Evolutionary conservation across 1,140 invertebrate species (phyloP), one percentile per base, ranked within the genome.

Genomic region (Hylaeus volcanicus): DNA sequence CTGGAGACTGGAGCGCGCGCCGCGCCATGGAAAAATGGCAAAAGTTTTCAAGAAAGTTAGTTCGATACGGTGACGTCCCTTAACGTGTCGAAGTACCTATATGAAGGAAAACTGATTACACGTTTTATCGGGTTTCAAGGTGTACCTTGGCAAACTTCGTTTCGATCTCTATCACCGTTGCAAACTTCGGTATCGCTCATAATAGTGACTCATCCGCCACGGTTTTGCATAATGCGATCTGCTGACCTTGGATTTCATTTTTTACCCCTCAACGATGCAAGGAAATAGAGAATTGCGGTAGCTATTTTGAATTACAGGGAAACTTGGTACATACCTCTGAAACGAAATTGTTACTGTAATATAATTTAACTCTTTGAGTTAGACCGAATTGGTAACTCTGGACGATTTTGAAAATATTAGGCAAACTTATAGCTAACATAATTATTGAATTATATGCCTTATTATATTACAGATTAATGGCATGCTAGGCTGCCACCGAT

Each of bases 91-190:
- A 61, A 55, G 58, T 69, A 37, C 53, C 68, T 71, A 45, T 74
- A 61, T 39, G 69, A 66, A 48, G 68, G 70, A 73, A 82, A 82
- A 82, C 75, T 79, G 81, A 82, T 82, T 82, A 82, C 55, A 61
- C 81, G 75, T 82, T 70, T 82, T 82, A 82, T 79, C 76, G 45
- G 69, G 75, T 73, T 73, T 53, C 75, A 73, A 73, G 75, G 75
- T 79, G 61, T 55, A 55, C 48, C 53, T 68, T 48, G 3, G 37
- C n/a, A n/a, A 79, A 82, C 81, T 79, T 82, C 70, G 76, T 79
- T 79, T 82, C 76, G 75, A 82, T 78, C 68, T 82, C 76, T 82
- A 82, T 82, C 76, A 82, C 26, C 75, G 12, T 37, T n/a, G 63
- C 39, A 79, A 82, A 82, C 76, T 82, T 82, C 37, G 53, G 48